Conservation (phyloP, 2,113 vertebrate genomes). For the Hippoglossus stenolepis region DNA sequence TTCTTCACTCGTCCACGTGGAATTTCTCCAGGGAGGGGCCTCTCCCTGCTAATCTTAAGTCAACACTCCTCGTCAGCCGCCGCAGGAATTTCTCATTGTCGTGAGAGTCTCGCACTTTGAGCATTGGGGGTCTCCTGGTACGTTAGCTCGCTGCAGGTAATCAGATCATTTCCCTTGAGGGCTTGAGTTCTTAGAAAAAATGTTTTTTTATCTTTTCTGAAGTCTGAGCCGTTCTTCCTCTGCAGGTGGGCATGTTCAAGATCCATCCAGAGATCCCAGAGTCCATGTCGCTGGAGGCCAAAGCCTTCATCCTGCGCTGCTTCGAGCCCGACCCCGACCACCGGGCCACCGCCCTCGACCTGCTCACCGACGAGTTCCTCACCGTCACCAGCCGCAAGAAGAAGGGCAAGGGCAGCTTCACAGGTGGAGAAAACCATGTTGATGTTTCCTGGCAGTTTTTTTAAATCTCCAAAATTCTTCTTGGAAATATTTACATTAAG, state of each 20-base stretch:
- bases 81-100: slow-evolving; percentile 37
- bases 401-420: slow-evolving; percentile 88
- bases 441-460: no score
- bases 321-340: slow-evolving; percentile 96
- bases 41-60: slow-evolving; percentile 46
- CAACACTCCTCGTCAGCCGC: slow-evolving; percentile 56
- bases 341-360: slow-evolving; percentile 89
- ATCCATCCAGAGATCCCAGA: slow-evolving; percentile 99
- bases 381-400: slow-evolving; percentile 97
- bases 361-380: slow-evolving; percentile 95
- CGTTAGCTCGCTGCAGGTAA: no score
- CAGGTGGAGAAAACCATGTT: slow-evolving; percentile 79
- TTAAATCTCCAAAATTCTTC: no score
- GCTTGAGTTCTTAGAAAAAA: no score
- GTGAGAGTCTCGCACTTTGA: neutral
- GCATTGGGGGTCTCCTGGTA: no score
- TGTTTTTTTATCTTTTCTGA: no score
- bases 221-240: neutral
- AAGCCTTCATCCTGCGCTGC: slow-evolving; percentile 95
- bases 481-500: no score
- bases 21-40: slow-evolving; percentile 55
- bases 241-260: slow-evolving; percentile 98
- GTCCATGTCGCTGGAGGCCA: slow-evolving; percentile 96
- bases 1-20: slow-evolving; percentile 49
- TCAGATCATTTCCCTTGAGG: no score